Conservation (phyloP, 2,888 invertebrate genomes). For the Drosophila subsilvestris region DNA sequence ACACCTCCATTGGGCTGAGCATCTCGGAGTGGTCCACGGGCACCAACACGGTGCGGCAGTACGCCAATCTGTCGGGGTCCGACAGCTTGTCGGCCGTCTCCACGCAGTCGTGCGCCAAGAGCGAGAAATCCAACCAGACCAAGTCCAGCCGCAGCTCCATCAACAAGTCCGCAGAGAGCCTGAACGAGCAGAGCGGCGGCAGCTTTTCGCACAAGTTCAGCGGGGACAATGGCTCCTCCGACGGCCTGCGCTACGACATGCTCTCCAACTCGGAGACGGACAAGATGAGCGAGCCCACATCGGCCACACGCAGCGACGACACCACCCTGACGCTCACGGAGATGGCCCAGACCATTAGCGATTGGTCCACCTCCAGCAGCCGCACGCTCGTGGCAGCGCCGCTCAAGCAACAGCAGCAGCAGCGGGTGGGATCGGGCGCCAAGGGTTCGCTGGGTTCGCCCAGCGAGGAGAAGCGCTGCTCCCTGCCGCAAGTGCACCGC, state of each 20-base stretch:
- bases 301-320: conserved; percentile 92
- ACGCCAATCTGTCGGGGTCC: conserved; percentile 89
- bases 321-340: conserved; percentile 89
- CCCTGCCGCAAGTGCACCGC: conserved; percentile 81
- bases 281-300: conserved; percentile 87
- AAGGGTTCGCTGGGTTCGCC: conserved; percentile 75
- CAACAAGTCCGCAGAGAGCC: conserved; percentile 86
- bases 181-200: conserved; percentile 82
- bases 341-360: conserved; percentile 91
- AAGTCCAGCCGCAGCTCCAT: conserved; percentile 86
- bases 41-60: conserved; percentile 92
- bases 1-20: conserved; percentile 93
- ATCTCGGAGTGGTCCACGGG: conserved; percentile 95
- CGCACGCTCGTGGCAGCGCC: conserved; percentile 87
- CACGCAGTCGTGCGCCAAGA: conserved; percentile 86
- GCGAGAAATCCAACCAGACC: conserved; percentile 87
- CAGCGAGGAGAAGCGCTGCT: conserved; percentile 76
- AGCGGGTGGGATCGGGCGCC: conserved; percentile 54
- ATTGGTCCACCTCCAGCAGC: conserved; percentile 93
- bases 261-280: conserved; percentile 87
- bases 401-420: conserved; percentile 85
- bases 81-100: conserved; percentile 86
- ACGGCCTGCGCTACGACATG: conserved; percentile 86
- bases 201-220: conserved; percentile 83
- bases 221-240: conserved; percentile 84